These are phyloP conservation scores for Coptotermes formosanus DNA, from an alignment of 1,140 invertebrate genomes.

Conservation along the genomic window DNA sequence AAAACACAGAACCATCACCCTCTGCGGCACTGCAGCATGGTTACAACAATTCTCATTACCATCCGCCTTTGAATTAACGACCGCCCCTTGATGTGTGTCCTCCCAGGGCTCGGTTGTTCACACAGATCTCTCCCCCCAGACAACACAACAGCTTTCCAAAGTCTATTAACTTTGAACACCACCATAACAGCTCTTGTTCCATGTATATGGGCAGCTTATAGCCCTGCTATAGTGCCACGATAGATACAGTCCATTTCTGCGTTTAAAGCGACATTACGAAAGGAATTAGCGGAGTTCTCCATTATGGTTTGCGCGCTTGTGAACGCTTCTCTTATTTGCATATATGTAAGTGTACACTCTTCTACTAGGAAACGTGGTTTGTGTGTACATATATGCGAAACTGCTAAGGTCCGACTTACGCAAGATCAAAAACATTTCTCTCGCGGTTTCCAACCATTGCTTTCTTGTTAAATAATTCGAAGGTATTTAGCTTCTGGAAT, in stretches of 20 bases:
- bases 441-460: too few relatives aligned
- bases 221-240: background rate
- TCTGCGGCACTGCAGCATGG: background rate
- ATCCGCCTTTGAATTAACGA: background rate
- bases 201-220: constrained; percentile 2
- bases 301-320: background rate
- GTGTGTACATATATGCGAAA: too few relatives aligned
- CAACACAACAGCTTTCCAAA: constrained; percentile 11
- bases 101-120: constrained; percentile 1
- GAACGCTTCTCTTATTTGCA: background rate
- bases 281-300: background rate
- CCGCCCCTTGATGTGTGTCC: background rate
- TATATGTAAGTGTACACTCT: background rate
- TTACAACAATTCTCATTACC: background rate
- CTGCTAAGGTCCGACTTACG: too few relatives aligned
- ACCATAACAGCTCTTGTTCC: background rate
- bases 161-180: constrained; percentile 18
- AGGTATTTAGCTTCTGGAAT: too few relatives aligned
- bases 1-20: too few relatives aligned
- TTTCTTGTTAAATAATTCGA: too few relatives aligned
- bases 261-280: background rate
- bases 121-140: background rate
- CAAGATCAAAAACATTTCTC: too few relatives aligned
- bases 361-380: background rate
- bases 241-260: constrained; percentile 7